phyloP scores from a whole-genome alignment of 2,797 vertebrate species.

The Xenopus petersii region DNA sequence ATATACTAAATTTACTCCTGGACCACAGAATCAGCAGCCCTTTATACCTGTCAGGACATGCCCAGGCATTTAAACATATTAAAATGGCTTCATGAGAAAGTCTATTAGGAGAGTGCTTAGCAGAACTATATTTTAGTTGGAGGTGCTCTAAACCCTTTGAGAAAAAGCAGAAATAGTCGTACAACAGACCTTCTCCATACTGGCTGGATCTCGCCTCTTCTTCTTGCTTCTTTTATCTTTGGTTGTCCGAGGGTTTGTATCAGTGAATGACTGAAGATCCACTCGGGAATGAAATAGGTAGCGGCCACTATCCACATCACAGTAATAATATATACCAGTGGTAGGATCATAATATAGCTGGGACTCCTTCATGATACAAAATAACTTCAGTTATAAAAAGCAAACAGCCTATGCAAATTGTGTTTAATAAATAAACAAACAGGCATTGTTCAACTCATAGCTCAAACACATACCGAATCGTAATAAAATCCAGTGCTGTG shows the following conservation, averaged over 20 bases:
- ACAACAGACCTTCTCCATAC: neutral
- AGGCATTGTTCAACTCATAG: no score
- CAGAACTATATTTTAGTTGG: no score
- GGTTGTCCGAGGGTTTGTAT: conserved; percentile 57
- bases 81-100: no score
- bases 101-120: no score
- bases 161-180: neutral
- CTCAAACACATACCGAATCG: conserved; percentile 74
- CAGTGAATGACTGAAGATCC: conserved; percentile 71
- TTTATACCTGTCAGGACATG: no score
- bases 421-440: no score
- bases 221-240: conserved; percentile 73
- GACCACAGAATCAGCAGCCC: no score
- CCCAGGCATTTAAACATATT: no score
- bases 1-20: no score
- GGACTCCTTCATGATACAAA: conserved; percentile 69
- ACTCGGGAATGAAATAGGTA: conserved; percentile 95
- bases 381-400: neutral
- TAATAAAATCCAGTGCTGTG: conserved; percentile 96
- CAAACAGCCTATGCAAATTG: no score
- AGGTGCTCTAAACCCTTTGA: no score
- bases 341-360: conserved; percentile 93
- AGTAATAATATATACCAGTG: conserved; percentile 94
- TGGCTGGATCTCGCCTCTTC: conserved; percentile 64
- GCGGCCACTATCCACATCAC: conserved; percentile 87